These are phyloP conservation scores for Panulirus ornatus DNA, from an alignment of 1,140 invertebrate species.

Conservation along the genomic window DNA sequence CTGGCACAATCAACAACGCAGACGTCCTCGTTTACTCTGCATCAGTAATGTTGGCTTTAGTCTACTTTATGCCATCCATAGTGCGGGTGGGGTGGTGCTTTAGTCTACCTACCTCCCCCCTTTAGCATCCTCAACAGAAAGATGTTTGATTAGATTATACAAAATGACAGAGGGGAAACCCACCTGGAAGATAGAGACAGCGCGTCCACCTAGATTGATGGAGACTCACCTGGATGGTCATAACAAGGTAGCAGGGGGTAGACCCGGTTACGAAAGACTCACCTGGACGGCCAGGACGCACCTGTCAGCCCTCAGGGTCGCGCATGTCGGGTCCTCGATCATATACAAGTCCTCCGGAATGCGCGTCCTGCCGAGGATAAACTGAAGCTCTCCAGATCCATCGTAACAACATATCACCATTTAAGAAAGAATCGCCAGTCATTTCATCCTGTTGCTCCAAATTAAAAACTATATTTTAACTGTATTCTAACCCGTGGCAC, in stretches of 20 bases:
- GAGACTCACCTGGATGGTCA: neutral
- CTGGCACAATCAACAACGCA: neutral
- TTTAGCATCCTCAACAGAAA: neutral
- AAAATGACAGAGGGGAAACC: neutral
- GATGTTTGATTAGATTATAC: neutral
- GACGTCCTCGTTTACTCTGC: neutral
- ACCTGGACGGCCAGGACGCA: conserved; percentile 37
- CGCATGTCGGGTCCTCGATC: conserved; percentile 35
- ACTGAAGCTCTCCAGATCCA: neutral
- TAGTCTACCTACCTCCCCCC: neutral
- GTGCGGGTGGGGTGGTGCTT: neutral
- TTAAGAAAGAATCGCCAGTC: neutral
- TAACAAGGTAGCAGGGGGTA: neutral
- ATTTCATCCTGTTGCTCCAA: neutral
- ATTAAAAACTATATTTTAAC: neutral
- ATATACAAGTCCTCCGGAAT: conserved; percentile 36
- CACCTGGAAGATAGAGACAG: neutral
- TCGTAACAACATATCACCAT: neutral
- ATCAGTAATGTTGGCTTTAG: neutral
- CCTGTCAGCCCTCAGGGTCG: conserved; percentile 18
- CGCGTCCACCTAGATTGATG: neutral
- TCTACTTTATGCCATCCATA: neutral
- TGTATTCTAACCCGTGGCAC: neutral
- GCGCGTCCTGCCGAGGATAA: neutral
- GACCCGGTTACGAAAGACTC: neutral